Conservation (phyloP, 2,113 vertebrate genomes). For the Brachyhypopomus gauderio region DNA sequence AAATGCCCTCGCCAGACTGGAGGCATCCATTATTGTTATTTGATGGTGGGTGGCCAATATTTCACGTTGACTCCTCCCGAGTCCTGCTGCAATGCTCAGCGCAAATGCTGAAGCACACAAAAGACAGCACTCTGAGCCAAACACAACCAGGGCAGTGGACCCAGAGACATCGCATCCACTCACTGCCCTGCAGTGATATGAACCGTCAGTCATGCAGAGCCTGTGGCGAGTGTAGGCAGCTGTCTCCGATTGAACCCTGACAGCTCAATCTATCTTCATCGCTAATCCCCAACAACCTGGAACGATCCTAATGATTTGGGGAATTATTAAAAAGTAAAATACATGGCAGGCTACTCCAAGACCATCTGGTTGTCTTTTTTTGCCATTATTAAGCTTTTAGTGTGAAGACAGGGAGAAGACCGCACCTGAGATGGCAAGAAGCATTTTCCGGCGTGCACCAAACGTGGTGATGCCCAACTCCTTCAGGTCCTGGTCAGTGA, state of each 20-base stretch:
- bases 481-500: conserved; percentile 98
- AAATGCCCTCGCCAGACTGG: conserved; percentile 15
- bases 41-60: conserved; percentile 21
- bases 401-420: not conserved
- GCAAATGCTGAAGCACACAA: conserved; percentile 5
- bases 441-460: conserved; percentile 98
- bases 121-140: not conserved
- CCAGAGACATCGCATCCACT: conserved; percentile 5
- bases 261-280: conserved; percentile 28
- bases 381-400: not conserved
- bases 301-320: not conserved
- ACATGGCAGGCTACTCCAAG: not conserved
- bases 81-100: not conserved
- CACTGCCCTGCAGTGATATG: not conserved
- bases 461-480: conserved; percentile 98
- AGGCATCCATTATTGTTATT: conserved; percentile 34
- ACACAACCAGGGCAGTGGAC: not conserved
- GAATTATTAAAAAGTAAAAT: conserved; percentile 21
- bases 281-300: conserved; percentile 6
- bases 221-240: not conserved
- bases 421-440: conserved; percentile 95
- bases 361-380: conserved; percentile 3
- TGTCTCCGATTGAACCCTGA: conserved; percentile 28
- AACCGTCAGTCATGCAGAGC: conserved; percentile 20
- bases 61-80: conserved; percentile 12